Percentiles rank a stretch among this genome's conserved stretches.
Evolutionary conservation across 1,140 invertebrate genomes (phyloP).

Genomic region (Ips nitidus): DNA sequence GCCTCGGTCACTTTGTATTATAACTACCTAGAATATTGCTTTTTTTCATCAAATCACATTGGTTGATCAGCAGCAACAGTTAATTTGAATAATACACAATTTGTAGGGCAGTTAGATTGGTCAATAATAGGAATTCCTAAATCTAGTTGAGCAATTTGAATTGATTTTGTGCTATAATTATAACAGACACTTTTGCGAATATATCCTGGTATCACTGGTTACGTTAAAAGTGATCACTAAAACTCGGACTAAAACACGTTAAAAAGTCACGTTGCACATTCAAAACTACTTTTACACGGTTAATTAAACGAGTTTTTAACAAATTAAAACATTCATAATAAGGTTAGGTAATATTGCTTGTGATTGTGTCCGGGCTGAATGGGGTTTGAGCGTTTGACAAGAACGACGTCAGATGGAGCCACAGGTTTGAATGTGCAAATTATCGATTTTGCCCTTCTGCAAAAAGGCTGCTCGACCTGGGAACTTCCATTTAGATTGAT

Average conservation of each 20-base stretch:
- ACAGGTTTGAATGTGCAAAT: slow-evolving; percentile 22
- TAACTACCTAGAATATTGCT: no score
- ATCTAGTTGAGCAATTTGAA: not conserved
- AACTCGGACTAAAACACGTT: slow-evolving; percentile 11
- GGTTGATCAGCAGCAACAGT: no score
- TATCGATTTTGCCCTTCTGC: slow-evolving; percentile 20
- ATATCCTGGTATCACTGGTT: no score
- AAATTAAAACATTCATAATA: slow-evolving; percentile 8
- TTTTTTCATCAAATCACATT: no score
- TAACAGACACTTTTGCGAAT: no score
- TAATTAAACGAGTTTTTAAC: not conserved
- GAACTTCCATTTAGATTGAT: slow-evolving; percentile 4
- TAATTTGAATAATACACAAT: no score
- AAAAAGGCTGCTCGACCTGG: slow-evolving; percentile 10
- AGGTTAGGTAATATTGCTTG: slow-evolving; percentile 32
- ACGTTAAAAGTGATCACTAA: slow-evolving; percentile 15
- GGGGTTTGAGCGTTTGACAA: not conserved
- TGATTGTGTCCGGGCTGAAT: slow-evolving; percentile 19
- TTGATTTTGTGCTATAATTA: not conserved
- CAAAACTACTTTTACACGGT: not conserved
- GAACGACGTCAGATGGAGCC: slow-evolving; percentile 18
- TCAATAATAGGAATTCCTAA: no score
- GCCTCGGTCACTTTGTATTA: no score
- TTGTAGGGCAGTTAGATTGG: no score
- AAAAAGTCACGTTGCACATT: slow-evolving; percentile 1